Base-by-base conservation (phyloP, 2,797 vertebrate genomes). In the Labeo calbasu region DNA sequence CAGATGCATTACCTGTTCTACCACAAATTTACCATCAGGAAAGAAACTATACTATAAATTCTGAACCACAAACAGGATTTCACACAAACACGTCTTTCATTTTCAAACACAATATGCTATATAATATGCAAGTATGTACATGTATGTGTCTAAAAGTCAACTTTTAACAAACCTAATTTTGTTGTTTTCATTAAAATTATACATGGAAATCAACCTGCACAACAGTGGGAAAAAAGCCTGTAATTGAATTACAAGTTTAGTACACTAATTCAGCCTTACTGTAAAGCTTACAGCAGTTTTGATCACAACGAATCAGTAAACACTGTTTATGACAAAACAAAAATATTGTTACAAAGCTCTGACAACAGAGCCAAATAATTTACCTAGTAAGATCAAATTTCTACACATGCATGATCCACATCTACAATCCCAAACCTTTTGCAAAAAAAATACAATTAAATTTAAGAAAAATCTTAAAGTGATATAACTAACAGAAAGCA, bases 231-330 rank as follows among this genome's bases (percentile, higher is more conserved):
- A 65, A 32, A 32, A 36, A 28, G n/a, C 12, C 43, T 50, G 43
- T 65, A 57, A 81, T 21, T 81, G 53, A 28, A 46, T 57, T 23
- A 32, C 8, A 1, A 50, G 21, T 63, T 66, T 25, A 43, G 23
- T 14, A 79, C 53, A 17, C 12, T 51, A 63, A 71, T 48, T 81
- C 53, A 50, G 79, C 55, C 63, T 82, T 17, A 72, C 80, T 32
- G 12, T 63, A 50, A 61, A 71, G 25, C 43, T 51, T 17, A 50
- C 25, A 46, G 55, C 17, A 5, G 55, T 73, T 75, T 32, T 79
- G 48, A 81, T 82, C 28, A 73, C 23, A 57, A 72, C 15, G 50
- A 69, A 55, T 68, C 46, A 50, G 43, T 65, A 69, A 55, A 72
- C 55, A 5, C 51, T 0, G 68, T 72, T 72, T 36, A 51, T 25